A percentile compares a stretch with the other conserved stretches of the same genome.
phyloP scores from a whole-genome alignment of 1,140 invertebrate genomes.

The Solenopsis fugax region DNA sequence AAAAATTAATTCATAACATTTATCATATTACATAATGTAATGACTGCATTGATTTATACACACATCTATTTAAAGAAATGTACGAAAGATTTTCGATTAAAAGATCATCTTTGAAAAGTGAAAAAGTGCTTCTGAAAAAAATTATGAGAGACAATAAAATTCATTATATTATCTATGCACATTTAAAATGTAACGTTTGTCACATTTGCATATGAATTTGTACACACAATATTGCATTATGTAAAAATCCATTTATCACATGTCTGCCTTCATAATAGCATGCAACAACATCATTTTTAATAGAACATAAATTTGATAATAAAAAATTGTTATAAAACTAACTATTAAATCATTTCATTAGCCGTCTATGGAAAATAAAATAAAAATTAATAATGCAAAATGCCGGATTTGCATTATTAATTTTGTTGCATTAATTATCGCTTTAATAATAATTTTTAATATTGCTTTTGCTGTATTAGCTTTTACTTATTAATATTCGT shows the following conservation, averaged over 20 bases:
- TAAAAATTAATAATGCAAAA: not conserved
- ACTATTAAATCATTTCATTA: not conserved
- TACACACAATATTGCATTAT: not conserved
- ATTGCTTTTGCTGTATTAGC: not conserved
- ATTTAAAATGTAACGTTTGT: slow-evolving; percentile 1
- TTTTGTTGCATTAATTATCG: not conserved
- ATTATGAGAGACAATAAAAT: not conserved
- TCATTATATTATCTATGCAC: not conserved
- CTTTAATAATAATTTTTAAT: not conserved
- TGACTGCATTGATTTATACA: not conserved
- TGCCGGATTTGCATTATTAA: not conserved
- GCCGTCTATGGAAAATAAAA: not conserved
- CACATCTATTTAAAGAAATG: not conserved
- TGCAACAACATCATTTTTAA: not conserved
- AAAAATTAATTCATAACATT: not conserved
- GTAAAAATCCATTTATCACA: not conserved
- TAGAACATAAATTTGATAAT: not conserved
- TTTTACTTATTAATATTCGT: not conserved
- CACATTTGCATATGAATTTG: slow-evolving; percentile 19
- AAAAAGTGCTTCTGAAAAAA: not conserved
- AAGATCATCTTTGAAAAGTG: not conserved
- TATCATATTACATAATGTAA: not conserved
- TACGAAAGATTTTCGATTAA: not conserved
- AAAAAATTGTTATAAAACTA: not conserved
- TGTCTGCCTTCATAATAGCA: not conserved